These are phyloP conservation scores for Theretra japonica DNA, from an alignment of 2,888 invertebrate species.

Conservation along the genomic window DNA sequence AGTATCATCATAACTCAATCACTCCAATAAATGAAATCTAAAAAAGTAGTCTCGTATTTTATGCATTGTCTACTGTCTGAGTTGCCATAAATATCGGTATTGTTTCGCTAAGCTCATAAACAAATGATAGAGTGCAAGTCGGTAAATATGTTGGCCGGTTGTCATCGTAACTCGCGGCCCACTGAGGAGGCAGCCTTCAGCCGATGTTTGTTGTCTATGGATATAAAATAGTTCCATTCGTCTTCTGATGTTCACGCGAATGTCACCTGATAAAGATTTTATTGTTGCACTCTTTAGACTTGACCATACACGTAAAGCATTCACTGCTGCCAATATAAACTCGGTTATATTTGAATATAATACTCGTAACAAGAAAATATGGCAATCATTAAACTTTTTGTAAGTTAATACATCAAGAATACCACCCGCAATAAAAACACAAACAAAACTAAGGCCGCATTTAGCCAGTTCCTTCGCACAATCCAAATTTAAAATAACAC, in stretches of 20 bases:
- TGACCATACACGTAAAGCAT: not conserved
- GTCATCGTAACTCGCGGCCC: constrained; percentile 48
- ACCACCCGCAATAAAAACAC: constrained; percentile 22
- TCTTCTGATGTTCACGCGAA: constrained; percentile 25
- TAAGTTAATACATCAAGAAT: not conserved
- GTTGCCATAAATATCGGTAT: constrained; percentile 46
- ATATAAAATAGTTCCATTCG: constrained; percentile 17
- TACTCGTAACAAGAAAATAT: too few species aligned
- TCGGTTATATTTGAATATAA: not conserved
- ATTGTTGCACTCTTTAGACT: constrained; percentile 2
- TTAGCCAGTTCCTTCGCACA: constrained; percentile 16
- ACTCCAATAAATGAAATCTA: constrained; percentile 5
- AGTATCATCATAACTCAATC: not conserved
- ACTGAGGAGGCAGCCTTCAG: constrained; percentile 27
- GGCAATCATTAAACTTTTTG: not conserved
- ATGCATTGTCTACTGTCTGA: constrained; percentile 36
- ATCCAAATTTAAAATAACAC: constrained; percentile 16
- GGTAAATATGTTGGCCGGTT: constrained; percentile 43
- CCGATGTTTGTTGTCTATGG: constrained; percentile 26
- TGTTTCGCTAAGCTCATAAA: constrained; percentile 48
- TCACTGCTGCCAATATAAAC: not conserved
- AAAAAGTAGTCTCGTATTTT: constrained; percentile 11
- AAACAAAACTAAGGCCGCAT: constrained; percentile 23
- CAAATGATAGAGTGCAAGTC: constrained; percentile 41
- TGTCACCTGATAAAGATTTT: constrained; percentile 21